Evolutionary conservation across 2,113 vertebrate species (phyloP), one percentile per base, ranked within the genome.

Genomic region (Cinclus cinclus): DNA sequence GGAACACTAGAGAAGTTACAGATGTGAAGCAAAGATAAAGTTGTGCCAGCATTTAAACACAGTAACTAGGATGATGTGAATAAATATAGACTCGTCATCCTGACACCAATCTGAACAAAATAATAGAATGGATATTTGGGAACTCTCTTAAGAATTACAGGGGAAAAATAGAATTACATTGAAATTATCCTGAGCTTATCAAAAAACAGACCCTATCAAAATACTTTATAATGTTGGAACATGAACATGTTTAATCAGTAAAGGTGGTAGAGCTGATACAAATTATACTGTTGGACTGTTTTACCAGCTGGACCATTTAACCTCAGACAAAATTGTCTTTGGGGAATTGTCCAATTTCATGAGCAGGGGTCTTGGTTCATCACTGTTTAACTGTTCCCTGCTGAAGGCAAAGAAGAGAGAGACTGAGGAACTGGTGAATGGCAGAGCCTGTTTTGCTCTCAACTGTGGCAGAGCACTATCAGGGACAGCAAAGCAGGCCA

Each of bases 21-120:
- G 85, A 95, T 94, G 75, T 74, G 88, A 93, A 96, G 67, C 22
- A 86, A 87, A 95, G 94, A 95, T 88, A 95, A 94, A 37, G 47
- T 55, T 81, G 79, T 96, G 90, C 95, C 95, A 97, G 79, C 59
- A 77, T 50, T 91, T 64, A 64, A 83, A 93, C 64, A 85, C 35
- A 85, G 63, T 74, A 83, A 91, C 82, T 90, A 90, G 50, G 37
- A 91, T 92, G 78, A 93, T 70, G 83, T 83, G 85, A 86, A 81
- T 88, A 96, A 94, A 94, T 75, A 93, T 78, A 90, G 80, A 23
- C 47, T 79, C 94, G 71, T 90, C 79, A 95, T 67, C 28, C 59
- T 86, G 67, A 77, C 59, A 93, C 50, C 35, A 85, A 86, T 83
- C 63, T 83, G 82, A 83, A 70, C 79, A 81, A 96, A 91, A 93